Conservation (phyloP, 2,797 vertebrate species). For the Galagoides demidoff region DNA sequence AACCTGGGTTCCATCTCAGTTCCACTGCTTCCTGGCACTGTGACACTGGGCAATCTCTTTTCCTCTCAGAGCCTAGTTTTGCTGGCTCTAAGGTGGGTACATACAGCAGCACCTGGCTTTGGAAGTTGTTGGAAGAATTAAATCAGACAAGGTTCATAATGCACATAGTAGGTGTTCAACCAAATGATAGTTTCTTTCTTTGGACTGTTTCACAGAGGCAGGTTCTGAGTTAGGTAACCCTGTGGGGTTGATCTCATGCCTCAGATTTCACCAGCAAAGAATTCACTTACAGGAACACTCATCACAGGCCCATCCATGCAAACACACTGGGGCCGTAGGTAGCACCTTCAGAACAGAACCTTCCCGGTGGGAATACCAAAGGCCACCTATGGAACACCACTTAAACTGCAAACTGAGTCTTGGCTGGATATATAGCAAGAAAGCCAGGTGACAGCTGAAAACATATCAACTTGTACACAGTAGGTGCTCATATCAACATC, state of each 20-base stretch:
- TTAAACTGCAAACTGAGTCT: background rate
- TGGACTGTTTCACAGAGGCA: background rate
- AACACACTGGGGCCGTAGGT: background rate
- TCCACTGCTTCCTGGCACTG: background rate
- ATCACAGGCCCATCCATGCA: background rate
- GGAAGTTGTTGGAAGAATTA: background rate
- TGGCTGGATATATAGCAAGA: background rate
- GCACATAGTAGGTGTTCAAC: background rate
- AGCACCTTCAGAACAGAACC: accelerated
- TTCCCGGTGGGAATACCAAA: accelerated
- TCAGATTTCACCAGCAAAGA: constrained; percentile 3
- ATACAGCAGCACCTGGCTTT: background rate
- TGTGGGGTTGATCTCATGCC: background rate
- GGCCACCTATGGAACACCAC: background rate
- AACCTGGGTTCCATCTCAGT: background rate
- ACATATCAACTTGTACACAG: background rate
- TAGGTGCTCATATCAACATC: background rate
- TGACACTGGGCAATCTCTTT: background rate
- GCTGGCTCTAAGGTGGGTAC: no score
- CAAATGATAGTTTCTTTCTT: background rate
- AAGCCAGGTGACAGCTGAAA: background rate
- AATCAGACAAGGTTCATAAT: background rate
- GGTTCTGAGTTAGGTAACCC: background rate
- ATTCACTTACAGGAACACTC: background rate
- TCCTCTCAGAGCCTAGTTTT: background rate